Conservation (phyloP, 1,140 invertebrate genomes). For the Lucilia sericata region DNA sequence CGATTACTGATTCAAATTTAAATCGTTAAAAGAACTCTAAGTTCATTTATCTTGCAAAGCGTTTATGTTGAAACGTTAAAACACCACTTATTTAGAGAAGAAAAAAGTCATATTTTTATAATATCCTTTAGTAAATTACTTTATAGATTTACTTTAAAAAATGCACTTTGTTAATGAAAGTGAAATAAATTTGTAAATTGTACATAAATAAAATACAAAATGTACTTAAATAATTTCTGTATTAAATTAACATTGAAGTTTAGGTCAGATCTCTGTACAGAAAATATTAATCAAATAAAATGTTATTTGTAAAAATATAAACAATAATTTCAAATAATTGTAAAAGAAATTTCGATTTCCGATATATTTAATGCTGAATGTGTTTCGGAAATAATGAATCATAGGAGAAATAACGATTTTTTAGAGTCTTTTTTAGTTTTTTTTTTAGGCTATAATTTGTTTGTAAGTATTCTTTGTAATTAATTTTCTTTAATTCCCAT, state of each 20-base stretch:
- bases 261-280: not conserved
- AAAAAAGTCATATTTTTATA: not conserved
- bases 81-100: not conserved
- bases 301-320: not conserved
- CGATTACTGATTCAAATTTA: slow-evolving; percentile 54
- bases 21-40: slow-evolving; percentile 11
- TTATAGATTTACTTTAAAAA: not conserved
- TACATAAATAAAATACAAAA: slow-evolving; percentile 22
- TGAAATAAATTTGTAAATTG: slow-evolving; percentile 25
- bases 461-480: not conserved
- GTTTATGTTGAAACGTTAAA: not conserved
- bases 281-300: not conserved
- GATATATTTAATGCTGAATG: too few relatives aligned
- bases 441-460: too few relatives aligned
- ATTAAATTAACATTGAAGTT: not conserved
- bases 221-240: not conserved
- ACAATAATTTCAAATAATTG: not conserved
- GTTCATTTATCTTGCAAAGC: not conserved
- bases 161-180: slow-evolving; percentile 18
- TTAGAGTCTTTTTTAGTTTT: too few relatives aligned
- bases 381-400: too few relatives aligned
- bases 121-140: not conserved
- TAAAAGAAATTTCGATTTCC: too few relatives aligned
- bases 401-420: too few relatives aligned
- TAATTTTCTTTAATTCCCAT: not conserved